These are phyloP conservation scores for Sthenelais limicola DNA, from an alignment of 2,888 invertebrate genomes.

Conservation along the genomic window DNA sequence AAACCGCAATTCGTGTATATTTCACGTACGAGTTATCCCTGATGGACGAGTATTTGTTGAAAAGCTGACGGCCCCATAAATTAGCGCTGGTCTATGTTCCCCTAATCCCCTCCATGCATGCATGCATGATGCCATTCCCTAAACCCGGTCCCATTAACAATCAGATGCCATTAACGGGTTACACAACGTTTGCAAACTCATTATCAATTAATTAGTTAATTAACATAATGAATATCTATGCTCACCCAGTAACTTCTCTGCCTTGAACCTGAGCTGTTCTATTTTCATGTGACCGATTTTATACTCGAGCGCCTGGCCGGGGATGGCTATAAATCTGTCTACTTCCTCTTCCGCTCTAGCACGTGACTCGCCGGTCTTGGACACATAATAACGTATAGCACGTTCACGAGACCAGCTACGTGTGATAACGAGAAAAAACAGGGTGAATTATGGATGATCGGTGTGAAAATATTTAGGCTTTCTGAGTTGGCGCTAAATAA, in stretches of 20 bases:
- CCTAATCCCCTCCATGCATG: too few relatives aligned
- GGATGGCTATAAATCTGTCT: conserved; percentile 46
- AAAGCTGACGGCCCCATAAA: too few relatives aligned
- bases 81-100: too few relatives aligned
- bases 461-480: too few relatives aligned
- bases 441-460: not conserved
- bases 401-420: conserved; percentile 45
- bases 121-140: too few relatives aligned
- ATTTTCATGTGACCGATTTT: conserved; percentile 43
- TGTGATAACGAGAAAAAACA: not conserved
- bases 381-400: conserved; percentile 41
- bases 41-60: too few relatives aligned
- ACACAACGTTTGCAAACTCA: not conserved
- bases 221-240: not conserved
- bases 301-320: conserved; percentile 46
- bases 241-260: conserved; percentile 36
- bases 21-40: too few relatives aligned
- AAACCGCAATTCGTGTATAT: too few relatives aligned
- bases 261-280: conserved; percentile 32
- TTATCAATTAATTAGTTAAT: not conserved
- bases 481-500: too few relatives aligned
- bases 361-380: conserved; percentile 37
- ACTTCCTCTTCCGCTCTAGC: conserved; percentile 39
- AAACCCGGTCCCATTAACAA: too few relatives aligned
- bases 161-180: too few relatives aligned